Percentiles rank a stretch among this genome's conserved stretches.
These are phyloP conservation scores for Corella eumyota DNA, from an alignment of 23 tunicate genomes.

Conservation along the genomic window DNA sequence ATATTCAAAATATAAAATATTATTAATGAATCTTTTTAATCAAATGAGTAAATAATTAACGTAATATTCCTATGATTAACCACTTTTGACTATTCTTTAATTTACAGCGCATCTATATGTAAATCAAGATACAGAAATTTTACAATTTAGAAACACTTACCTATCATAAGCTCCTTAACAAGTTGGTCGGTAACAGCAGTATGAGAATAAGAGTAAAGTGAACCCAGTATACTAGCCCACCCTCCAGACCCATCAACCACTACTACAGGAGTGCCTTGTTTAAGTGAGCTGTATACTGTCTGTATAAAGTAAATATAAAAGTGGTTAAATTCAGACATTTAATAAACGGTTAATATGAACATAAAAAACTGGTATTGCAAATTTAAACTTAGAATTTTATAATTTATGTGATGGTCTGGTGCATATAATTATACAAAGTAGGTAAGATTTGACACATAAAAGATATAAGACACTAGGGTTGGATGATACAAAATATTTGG, in stretches of 20 bases:
- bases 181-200: background rate
- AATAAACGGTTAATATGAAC: too few relatives aligned
- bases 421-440: too few relatives aligned
- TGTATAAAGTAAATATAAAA: conserved; percentile 5
- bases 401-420: too few relatives aligned
- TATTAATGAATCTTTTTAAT: too few relatives aligned
- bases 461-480: too few relatives aligned
- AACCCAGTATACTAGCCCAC: conserved; percentile 47
- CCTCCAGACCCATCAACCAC: conserved; percentile 76
- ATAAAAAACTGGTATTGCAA: too few relatives aligned
- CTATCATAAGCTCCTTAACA: conserved; percentile 17
- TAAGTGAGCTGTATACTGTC: conserved; percentile 46
- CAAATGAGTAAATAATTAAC: too few relatives aligned
- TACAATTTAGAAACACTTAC: conserved; percentile 6
- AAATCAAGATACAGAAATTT: background rate
- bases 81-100: background rate
- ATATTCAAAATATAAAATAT: too few relatives aligned
- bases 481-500: too few relatives aligned
- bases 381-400: too few relatives aligned
- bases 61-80: too few relatives aligned
- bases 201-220: background rate
- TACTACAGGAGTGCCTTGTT: conserved; percentile 63
- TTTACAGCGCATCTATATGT: background rate
- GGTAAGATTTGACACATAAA: too few relatives aligned
- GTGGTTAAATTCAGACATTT: background rate